Percentiles rank a stretch among this genome's conserved stretches.
phyloP scores from a whole-genome alignment of 2,888 invertebrate genomes.

The Aleiodes leptofemur region DNA sequence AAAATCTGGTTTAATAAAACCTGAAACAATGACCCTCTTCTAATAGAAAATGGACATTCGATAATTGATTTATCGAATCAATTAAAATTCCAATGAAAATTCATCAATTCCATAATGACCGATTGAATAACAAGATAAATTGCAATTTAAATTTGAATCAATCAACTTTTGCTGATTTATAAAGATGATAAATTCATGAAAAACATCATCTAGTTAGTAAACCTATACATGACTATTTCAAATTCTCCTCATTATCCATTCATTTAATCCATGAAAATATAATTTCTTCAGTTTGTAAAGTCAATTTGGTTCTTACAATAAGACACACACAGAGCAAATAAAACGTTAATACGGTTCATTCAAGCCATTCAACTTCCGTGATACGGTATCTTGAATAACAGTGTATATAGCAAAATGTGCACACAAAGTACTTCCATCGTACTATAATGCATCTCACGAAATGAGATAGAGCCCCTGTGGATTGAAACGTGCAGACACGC shows the following conservation, averaged over 20 bases:
- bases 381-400: slow-evolving; percentile 9
- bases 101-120: too few relatives aligned
- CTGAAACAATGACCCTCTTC: too few relatives aligned
- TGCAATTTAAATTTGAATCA: neutral
- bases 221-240: slow-evolving; percentile 11
- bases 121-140: too few relatives aligned
- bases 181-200: slow-evolving; percentile 1
- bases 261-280: slow-evolving; percentile 13
- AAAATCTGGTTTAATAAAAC: too few relatives aligned
- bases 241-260: slow-evolving; percentile 13
- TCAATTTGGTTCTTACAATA: slow-evolving; percentile 2
- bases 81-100: too few relatives aligned
- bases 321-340: slow-evolving; percentile 14
- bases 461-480: slow-evolving; percentile 31
- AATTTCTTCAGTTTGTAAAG: slow-evolving; percentile 8
- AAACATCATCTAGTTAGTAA: neutral
- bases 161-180: neutral
- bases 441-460: slow-evolving; percentile 43
- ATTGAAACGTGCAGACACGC: slow-evolving; percentile 45
- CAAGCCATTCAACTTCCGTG: slow-evolving; percentile 26
- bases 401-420: slow-evolving; percentile 15
- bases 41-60: too few relatives aligned
- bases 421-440: neutral
- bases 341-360: slow-evolving; percentile 31
- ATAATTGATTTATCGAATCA: too few relatives aligned